Conservation (phyloP, 2,797 vertebrate species). For the Benthosema pterotum region DNA sequence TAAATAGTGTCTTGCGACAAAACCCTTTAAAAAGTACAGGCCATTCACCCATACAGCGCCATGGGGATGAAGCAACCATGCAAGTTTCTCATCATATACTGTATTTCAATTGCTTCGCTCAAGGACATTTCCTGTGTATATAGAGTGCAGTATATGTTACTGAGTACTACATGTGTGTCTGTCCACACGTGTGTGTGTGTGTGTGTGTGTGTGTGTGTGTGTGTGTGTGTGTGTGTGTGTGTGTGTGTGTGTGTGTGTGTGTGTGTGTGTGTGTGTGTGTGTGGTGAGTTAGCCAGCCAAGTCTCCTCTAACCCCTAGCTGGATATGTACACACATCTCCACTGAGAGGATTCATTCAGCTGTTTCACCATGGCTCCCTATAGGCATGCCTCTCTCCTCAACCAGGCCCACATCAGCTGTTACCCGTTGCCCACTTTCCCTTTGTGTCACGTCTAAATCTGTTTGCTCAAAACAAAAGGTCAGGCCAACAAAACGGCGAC, state of each 20-base stretch:
- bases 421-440: conserved; percentile 56
- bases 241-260: not conserved
- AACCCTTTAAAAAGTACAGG: too few relatives aligned
- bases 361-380: conserved; percentile 78
- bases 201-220: conserved; percentile 5
- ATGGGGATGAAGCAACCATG: too few relatives aligned
- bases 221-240: conserved; percentile 1
- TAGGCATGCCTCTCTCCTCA: conserved; percentile 71
- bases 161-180: not conserved
- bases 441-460: conserved; percentile 75
- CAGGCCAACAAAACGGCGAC: conserved; percentile 67
- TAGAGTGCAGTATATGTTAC: too few relatives aligned
- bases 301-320: conserved; percentile 57
- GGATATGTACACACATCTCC: conserved; percentile 56
- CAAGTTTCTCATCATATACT: too few relatives aligned
- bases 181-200: not conserved
- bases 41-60: too few relatives aligned
- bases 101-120: too few relatives aligned
- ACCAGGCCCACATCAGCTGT: conserved; percentile 67
- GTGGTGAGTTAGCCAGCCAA: conserved; percentile 10
- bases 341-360: conserved; percentile 69
- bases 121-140: too few relatives aligned
- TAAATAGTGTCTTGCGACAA: too few relatives aligned
- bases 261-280: conserved; percentile 25
- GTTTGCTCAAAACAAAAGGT: conserved; percentile 84